Evolutionary conservation across 2,113 vertebrate genomes (phyloP), one percentile per base, ranked within the genome.

Genomic region (Stomatorhinus ivindoensis): DNA sequence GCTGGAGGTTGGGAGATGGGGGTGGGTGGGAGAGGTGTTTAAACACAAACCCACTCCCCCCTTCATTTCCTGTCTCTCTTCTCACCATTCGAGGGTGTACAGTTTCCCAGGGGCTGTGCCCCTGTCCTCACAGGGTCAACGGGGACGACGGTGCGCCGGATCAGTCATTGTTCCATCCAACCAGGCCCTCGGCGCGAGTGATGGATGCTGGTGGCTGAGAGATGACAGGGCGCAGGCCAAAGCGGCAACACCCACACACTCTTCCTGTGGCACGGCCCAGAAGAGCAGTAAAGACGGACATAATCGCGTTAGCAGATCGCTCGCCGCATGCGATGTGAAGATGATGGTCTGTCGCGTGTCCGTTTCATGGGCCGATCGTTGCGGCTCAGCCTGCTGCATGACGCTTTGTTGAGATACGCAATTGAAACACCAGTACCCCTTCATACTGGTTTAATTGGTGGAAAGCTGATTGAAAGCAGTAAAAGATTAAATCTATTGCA

Each of bases 71-170:
- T 1, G 5, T 3, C 8, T 24, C n/a, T 39, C 76, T 82, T 44
- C 76, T 39, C 5, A 13, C 94, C 94, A 93, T 94, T 92, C 91
- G 92, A 93, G 92, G 93, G 94, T 95, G 94, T 95, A 94, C 95
- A 93, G 94, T 95, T 95, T 94, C 94, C 94, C 94, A 93, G 93
- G 94, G 93, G 95, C 94, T 95, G 95, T 93, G 93, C 94, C n/a
- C 95, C 95, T 95, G 94, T 95, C 95, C 2, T 2, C 95, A 95
- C 95, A 95, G 95, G 94, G 95, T 94, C 95, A 95, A 94, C 94
- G 95, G 94, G 94, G 50, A 50, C 15, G 95, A 94, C 93, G 94
- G 46, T 9, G 92, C 17, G 44, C 44, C 93, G 94, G 94, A 94
- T 95, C 95, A 95, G 95, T 93, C 93, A 93, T 11, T 93, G 93